Base-by-base conservation (phyloP, 2,888 invertebrate genomes). In the Dysmachus trigonus region DNA sequence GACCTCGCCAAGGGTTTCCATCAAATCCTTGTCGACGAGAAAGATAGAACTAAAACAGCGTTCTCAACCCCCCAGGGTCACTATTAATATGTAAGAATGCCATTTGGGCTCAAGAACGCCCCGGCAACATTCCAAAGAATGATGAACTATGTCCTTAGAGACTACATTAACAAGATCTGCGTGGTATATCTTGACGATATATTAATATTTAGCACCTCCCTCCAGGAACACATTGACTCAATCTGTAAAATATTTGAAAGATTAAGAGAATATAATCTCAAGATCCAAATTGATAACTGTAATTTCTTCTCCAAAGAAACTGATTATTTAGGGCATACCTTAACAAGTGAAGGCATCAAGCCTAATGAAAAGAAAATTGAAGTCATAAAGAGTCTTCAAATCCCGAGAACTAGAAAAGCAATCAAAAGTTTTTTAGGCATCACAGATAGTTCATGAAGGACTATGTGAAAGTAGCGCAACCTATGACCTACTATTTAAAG, bases 121-220 rank as follows among this genome's bases (percentile, higher is more conserved):
- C 86, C 87, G 0, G 79, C 83, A 10, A 86, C 83, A 13, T 87
- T 86, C 33, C 86, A 91, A 88, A 81, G 91, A 6, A 76, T 83
- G 15, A 82, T 87, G 71, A 88, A 89, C 84, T 88, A 87, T 77
- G 86, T 89, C 1, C 81, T 90, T 22, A 77, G 86, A 71, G 89
- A 88, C 3, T 82, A 89, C 5, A 84, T 87, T 47, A 87, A 88
- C 33, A 88, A 88, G 87, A 86, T 85, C n/a, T 89, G 89, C 72
- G 87, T 90, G 1, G 89, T 90, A 0, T 90, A 76, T 18, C 87
- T 90, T 62, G 90, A 90, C 71, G 90, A 90, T 85, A 88, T 89
- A 1, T 87, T 91, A 13, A 87, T 90, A 18, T 90, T 88, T 81
- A 35, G 76, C 18, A 35, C 51, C 4, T 27, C 30, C 53, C n/a